phyloP scores from a whole-genome alignment of 35 echinoderm and acorn worm genomes.

The Nesometra sesokonis region DNA sequence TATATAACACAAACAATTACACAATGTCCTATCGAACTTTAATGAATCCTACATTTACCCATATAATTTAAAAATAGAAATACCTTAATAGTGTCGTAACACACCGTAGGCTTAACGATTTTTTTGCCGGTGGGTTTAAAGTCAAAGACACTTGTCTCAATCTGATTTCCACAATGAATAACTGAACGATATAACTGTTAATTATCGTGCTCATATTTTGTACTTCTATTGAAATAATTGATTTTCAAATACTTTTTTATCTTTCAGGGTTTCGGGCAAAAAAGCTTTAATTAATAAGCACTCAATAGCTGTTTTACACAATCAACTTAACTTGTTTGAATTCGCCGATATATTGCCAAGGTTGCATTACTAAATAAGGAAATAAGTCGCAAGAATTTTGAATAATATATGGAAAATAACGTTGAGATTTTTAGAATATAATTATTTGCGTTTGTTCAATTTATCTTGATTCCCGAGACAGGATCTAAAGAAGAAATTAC shows the following conservation, averaged over 20 bases:
- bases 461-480: neutral
- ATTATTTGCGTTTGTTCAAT: neutral
- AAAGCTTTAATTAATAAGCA: neutral
- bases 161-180: neutral
- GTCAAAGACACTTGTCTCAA: neutral
- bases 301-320: neutral
- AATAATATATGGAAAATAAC: neutral
- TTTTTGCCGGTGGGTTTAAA: neutral
- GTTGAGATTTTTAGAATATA: neutral
- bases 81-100: too few species aligned
- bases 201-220: neutral
- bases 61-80: too few species aligned
- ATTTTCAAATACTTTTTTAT: neutral
- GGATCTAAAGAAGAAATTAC: neutral
- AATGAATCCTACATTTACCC: too few species aligned
- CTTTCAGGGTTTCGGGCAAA: neutral
- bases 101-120: neutral
- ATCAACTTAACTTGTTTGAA: neutral
- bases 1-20: too few species aligned
- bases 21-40: too few species aligned
- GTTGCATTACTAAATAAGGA: neutral
- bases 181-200: neutral
- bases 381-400: neutral
- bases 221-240: neutral
- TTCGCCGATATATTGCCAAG: neutral